Evolutionary conservation across 2,888 invertebrate genomes (phyloP), one percentile per base, ranked within the genome.

Genomic region (Agrochola lota): DNA sequence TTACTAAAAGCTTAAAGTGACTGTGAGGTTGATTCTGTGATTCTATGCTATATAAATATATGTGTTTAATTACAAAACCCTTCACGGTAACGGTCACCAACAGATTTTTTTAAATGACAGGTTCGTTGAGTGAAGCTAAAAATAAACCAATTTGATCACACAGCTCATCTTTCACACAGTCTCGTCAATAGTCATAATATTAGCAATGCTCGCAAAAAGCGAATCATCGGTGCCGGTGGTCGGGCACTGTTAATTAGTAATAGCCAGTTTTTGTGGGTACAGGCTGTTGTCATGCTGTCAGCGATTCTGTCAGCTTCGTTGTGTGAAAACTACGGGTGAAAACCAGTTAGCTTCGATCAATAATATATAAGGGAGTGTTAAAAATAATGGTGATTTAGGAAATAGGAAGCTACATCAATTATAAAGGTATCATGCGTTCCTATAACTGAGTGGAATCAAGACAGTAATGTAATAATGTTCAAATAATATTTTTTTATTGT

Each of bases 161-260:
- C 77, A 52, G 26, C 59, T 59, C 52, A 82, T 74, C 49, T 70
- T 70, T 75, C 59, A 69, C 64, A 64, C n/a, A 46, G 78, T 55
- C 9, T 69, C 74, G 52, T 46, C 64, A 71, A 74, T 78, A 68
- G 63, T 74, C 79, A 75, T 79, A 85, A 85, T 66, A 75, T 76
- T 71, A 73, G 62, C 71, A 60, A 73, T 64, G 70, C 23, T 52
- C 46, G 63, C 84, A 87, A 87, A 82, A 88, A 87, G 76, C 84
- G 71, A 84, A 79, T 85, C 87, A 85, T 80, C 84, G 77, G 85
- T 83, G 86, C 74, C 59, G 73, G 81, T 78, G 81, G 71, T 84
- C 85, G 80, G 80, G 64, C 74, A 71, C 64, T 84, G 88, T 88
- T 88, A 88, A 88, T 88, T 88, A 88, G 79, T 78, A 77, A 78